phyloP scores from a whole-genome alignment of 2,113 vertebrate species.

The Gasterosteus nipponicus region DNA sequence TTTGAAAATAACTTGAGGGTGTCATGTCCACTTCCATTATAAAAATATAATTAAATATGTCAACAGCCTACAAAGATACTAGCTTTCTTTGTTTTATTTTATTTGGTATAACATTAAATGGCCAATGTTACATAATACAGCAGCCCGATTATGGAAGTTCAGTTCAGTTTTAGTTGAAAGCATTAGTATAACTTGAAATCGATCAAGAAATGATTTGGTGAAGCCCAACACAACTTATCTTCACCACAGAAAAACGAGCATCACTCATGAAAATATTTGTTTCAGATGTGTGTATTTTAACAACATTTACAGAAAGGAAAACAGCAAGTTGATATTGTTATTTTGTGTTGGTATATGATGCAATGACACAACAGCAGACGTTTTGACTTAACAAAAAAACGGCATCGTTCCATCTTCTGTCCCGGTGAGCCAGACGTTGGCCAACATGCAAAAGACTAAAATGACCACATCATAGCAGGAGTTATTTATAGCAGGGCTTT shows the following conservation, averaged over 20 bases:
- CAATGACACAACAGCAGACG: not conserved
- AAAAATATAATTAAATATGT: not conserved
- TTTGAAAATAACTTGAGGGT: constrained; percentile 15
- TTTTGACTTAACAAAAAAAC: no score
- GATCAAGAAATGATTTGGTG: no score
- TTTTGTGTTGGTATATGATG: not conserved
- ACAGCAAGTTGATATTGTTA: not conserved
- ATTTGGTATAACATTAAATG: not conserved
- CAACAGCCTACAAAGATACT: constrained; percentile 1
- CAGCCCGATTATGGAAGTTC: not conserved
- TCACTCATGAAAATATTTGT: not conserved
- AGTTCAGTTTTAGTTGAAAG: not conserved
- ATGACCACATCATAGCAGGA: no score
- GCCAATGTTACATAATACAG: not conserved
- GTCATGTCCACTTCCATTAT: not conserved
- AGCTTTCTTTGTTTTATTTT: not conserved
- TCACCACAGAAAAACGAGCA: not conserved
- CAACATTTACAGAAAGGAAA: not conserved
- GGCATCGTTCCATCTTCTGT: no score
- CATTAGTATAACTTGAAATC: not conserved
- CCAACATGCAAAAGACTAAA: not conserved
- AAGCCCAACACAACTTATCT: not conserved
- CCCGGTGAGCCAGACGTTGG: not conserved
- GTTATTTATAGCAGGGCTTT: not conserved
- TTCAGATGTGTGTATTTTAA: constrained; percentile 5